These are phyloP conservation scores for Plagiodera versicolora DNA, from an alignment of 2,888 invertebrate genomes.

Conservation along the genomic window DNA sequence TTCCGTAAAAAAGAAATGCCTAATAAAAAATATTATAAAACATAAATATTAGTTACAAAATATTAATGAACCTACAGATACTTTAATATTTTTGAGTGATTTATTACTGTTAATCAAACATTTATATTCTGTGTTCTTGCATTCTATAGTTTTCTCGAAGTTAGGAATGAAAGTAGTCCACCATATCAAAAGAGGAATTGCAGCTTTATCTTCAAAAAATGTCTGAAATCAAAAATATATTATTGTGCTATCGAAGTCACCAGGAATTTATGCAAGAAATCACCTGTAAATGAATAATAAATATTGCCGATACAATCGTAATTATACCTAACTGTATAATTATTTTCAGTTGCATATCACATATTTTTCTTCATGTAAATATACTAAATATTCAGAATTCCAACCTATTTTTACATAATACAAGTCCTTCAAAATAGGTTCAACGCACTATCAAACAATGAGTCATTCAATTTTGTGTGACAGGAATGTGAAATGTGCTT, in stretches of 20 bases:
- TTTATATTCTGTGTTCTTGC: conserved; percentile 33
- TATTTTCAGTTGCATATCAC: neutral
- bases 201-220: neutral
- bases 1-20: conserved; percentile 78
- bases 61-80: conserved; percentile 21
- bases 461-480: neutral
- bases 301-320: neutral
- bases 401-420: too few relatives aligned
- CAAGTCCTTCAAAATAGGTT: too few relatives aligned
- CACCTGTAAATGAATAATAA: neutral
- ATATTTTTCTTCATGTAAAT: neutral
- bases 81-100: conserved; percentile 21
- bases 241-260: neutral
- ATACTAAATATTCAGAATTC: neutral
- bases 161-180: conserved; percentile 44
- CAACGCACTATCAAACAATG: neutral
- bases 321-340: neutral
- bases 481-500: neutral
- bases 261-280: neutral
- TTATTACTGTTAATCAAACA: conserved; percentile 43
- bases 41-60: too few relatives aligned
- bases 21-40: conserved; percentile 16
- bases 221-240: conserved; percentile 13
- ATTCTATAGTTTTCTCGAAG: conserved; percentile 36
- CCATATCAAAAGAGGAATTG: conserved; percentile 36